Conservation (phyloP, 2,888 invertebrate genomes). For the Ypsolopha scabrella region DNA sequence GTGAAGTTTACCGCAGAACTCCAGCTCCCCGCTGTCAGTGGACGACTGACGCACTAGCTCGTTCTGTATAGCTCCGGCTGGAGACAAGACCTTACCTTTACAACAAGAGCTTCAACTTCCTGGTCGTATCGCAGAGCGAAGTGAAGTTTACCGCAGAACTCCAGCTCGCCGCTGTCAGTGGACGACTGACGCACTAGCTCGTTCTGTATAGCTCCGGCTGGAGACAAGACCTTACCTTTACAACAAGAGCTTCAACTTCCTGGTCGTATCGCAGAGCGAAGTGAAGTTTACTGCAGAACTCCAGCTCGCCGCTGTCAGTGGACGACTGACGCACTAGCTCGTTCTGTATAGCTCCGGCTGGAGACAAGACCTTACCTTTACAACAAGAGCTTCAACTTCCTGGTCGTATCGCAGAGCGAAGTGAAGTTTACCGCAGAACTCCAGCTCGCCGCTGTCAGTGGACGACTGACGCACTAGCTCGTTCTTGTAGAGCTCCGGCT, state of each 20-base stretch:
- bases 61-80: no score
- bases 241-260: constrained; percentile 2
- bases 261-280: background rate
- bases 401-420: constrained; percentile 86
- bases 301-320: no score
- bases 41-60: no score
- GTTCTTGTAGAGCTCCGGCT: constrained; percentile 83
- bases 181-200: constrained; percentile 80
- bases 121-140: constrained; percentile 82
- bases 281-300: no score
- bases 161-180: constrained; percentile 78
- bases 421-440: constrained; percentile 83
- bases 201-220: constrained; percentile 83
- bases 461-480: constrained; percentile 81
- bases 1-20: no score
- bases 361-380: constrained; percentile 74
- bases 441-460: constrained; percentile 78
- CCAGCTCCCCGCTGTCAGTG: no score
- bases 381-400: constrained; percentile 83
- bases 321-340: no score
- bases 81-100: no score
- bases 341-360: no score
- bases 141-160: constrained; percentile 83
- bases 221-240: constrained; percentile 11
- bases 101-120: no score